Percentiles rank a stretch among this genome's conserved stretches.
Conservation (phyloP, 2,888 invertebrate species). For the Philopedon plagiatum region DNA sequence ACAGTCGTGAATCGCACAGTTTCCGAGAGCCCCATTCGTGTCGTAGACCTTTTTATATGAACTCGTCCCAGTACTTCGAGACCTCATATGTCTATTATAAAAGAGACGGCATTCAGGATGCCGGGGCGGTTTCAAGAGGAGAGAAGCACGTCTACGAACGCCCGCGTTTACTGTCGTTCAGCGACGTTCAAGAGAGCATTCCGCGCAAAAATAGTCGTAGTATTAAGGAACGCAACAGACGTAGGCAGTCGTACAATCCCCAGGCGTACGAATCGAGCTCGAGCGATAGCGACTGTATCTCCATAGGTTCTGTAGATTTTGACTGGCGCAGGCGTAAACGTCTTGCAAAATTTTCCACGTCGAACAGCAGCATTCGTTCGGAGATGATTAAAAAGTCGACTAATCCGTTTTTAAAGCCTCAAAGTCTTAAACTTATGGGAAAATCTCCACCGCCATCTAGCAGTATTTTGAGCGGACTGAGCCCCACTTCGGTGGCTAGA, state of each 20-base stretch:
- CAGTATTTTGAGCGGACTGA: conserved; percentile 72
- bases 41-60: conserved; percentile 52
- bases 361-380: conserved; percentile 67
- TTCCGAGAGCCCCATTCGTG: conserved; percentile 36
- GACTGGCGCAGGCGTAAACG: conserved; percentile 66
- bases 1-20: conserved; percentile 46
- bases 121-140: conserved; percentile 27
- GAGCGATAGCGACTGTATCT: conserved; percentile 70
- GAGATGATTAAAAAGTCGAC: conserved; percentile 64
- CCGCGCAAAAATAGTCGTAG: conserved; percentile 67
- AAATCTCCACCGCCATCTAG: conserved; percentile 73
- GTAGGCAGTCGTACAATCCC: conserved; percentile 74
- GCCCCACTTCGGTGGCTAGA: conserved; percentile 69
- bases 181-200: conserved; percentile 61
- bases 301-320: conserved; percentile 67
- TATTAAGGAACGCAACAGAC: conserved; percentile 71
- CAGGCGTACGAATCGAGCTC: conserved; percentile 72
- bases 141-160: conserved; percentile 51
- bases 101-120: conserved; percentile 55
- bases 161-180: conserved; percentile 61
- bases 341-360: conserved; percentile 64
- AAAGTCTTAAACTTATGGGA: conserved; percentile 65
- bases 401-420: conserved; percentile 66
- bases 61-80: conserved; percentile 59
- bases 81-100: conserved; percentile 63